phyloP scores from a whole-genome alignment of 2,797 vertebrate genomes.

The Cyclura pinguis region DNA sequence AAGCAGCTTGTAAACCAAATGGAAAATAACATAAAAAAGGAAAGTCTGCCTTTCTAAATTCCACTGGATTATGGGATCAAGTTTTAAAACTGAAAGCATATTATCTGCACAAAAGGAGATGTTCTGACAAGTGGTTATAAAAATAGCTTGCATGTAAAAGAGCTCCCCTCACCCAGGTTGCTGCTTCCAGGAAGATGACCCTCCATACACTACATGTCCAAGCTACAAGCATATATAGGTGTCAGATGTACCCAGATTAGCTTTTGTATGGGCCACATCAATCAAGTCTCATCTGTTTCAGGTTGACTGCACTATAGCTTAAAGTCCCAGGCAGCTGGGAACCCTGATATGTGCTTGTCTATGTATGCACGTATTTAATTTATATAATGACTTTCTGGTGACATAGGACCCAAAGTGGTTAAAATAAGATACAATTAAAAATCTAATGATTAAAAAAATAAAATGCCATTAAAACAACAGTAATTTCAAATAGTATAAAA shows the following conservation, averaged over 20 bases:
- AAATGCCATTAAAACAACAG: too few relatives aligned
- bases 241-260: neutral
- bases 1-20: slow-evolving; percentile 23
- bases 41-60: neutral
- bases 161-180: neutral
- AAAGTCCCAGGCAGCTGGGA: neutral
- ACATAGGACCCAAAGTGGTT: too few relatives aligned
- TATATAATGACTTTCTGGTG: too few relatives aligned
- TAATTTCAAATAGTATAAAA: too few relatives aligned
- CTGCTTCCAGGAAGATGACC: neutral
- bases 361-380: too few relatives aligned
- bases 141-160: neutral
- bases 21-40: slow-evolving; percentile 21
- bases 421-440: too few relatives aligned
- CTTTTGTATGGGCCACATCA: neutral
- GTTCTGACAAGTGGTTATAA: slow-evolving; percentile 13
- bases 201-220: neutral
- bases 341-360: too few relatives aligned
- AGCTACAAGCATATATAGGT: neutral
- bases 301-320: neutral
- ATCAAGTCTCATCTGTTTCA: neutral
- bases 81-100: slow-evolving; percentile 40
- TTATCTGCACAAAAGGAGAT: slow-evolving; percentile 32
- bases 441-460: too few relatives aligned
- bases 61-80: neutral